Percentiles rank a stretch among this genome's conserved stretches.
phyloP scores from a whole-genome alignment of 2,113 vertebrate genomes.

The Corvus hawaiiensis region DNA sequence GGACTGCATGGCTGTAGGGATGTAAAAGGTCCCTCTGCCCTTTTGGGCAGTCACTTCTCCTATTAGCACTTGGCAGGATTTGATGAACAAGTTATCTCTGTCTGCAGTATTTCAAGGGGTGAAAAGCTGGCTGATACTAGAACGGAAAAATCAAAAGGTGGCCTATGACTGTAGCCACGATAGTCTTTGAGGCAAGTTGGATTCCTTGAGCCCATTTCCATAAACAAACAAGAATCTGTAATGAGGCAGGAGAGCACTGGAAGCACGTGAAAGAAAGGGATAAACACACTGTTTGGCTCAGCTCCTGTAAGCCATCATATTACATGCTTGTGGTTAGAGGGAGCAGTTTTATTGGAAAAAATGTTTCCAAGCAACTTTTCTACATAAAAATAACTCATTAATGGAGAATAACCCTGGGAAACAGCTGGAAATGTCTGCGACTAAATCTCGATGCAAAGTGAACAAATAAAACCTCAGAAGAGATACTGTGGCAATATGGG shows the following conservation, averaged over 20 bases:
- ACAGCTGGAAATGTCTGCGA: background rate
- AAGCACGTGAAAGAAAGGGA: background rate
- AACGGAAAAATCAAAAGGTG: background rate
- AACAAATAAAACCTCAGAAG: background rate
- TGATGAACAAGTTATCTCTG: background rate
- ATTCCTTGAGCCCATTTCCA: background rate
- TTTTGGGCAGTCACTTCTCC: background rate
- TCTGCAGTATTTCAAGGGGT: background rate
- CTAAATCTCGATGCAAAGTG: background rate
- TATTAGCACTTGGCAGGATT: background rate
- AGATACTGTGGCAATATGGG: background rate
- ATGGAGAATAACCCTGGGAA: background rate
- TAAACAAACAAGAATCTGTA: background rate
- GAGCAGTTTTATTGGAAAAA: background rate
- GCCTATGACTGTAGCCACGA: background rate
- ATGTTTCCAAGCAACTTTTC: background rate
- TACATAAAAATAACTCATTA: background rate
- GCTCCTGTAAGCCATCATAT: background rate
- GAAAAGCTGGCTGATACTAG: background rate
- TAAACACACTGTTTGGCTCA: background rate
- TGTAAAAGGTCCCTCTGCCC: background rate
- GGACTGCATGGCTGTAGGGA: accelerated
- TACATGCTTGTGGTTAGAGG: background rate
- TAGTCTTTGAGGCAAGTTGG: background rate
- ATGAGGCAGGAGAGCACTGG: background rate